These are phyloP conservation scores for Parnassius smintheus DNA, from an alignment of 2,888 invertebrate genomes.

Conservation along the genomic window DNA sequence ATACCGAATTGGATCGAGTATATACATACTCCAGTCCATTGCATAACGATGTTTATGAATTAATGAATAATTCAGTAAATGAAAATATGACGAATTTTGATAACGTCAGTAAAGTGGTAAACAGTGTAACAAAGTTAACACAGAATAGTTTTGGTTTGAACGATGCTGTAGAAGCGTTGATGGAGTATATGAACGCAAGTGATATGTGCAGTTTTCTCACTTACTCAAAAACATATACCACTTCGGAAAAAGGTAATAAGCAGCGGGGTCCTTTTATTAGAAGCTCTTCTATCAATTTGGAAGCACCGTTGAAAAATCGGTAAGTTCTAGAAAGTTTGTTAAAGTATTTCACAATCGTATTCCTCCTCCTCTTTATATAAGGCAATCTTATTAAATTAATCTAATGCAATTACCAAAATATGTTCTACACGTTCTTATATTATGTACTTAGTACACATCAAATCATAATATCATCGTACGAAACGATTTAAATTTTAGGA, in stretches of 20 bases:
- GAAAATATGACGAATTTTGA: conserved; percentile 44
- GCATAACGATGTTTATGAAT: conserved; percentile 66
- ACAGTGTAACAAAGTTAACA: conserved; percentile 35
- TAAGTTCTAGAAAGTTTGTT: conserved; percentile 47
- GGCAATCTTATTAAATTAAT: too few relatives aligned
- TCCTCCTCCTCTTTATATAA: too few relatives aligned
- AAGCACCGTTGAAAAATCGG: conserved; percentile 76
- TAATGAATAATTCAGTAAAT: conserved; percentile 54
- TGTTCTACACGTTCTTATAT: too few relatives aligned
- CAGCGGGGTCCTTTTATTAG: conserved; percentile 45
- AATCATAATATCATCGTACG: too few relatives aligned
- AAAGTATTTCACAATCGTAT: not conserved
- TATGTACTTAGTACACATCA: too few relatives aligned
- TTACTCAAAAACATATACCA: conserved; percentile 66
- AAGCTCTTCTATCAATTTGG: conserved; percentile 62
- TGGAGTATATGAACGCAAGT: conserved; percentile 58
- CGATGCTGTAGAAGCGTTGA: conserved; percentile 50
- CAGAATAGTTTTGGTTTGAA: conserved; percentile 44
- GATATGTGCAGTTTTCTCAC: conserved; percentile 57
- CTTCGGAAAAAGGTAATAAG: conserved; percentile 66
- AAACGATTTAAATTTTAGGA: too few relatives aligned
- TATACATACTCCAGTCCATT: conserved; percentile 73
- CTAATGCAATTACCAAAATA: too few relatives aligned
- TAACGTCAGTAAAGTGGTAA: conserved; percentile 37
- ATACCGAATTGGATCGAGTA: conserved; percentile 65